Evolutionary conservation across 2,888 invertebrate species (phyloP).

Genomic region (Nezara viridula): DNA sequence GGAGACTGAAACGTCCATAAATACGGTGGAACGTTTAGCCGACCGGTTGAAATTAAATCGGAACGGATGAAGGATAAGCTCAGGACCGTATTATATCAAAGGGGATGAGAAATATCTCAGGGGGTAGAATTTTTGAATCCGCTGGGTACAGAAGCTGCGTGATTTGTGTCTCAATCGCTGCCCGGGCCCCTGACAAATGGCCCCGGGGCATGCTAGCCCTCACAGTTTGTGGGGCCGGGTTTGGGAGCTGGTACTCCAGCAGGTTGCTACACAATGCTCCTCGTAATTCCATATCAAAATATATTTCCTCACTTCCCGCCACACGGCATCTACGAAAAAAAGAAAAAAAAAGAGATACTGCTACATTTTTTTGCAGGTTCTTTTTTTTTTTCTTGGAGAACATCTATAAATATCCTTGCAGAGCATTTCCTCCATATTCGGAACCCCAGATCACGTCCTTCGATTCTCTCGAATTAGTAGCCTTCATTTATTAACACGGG

Average conservation of each 20-base stretch:
- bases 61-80: conserved; percentile 36
- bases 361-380: background rate
- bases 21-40: conserved; percentile 4
- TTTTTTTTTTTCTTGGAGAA: background rate
- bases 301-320: conserved; percentile 12
- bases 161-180: conserved; percentile 47
- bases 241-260: background rate
- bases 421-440: conserved; percentile 29
- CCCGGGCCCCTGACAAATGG: background rate
- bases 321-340: background rate
- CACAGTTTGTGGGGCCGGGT: background rate
- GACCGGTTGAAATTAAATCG: conserved; percentile 46
- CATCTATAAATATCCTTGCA: conserved; percentile 11
- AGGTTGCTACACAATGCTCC: conserved; percentile 18
- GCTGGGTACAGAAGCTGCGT: background rate
- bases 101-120: background rate
- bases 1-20: conserved; percentile 19
- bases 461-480: background rate
- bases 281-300: conserved; percentile 21
- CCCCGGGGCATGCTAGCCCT: background rate
- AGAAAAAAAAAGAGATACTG: background rate
- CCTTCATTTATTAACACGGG: background rate
- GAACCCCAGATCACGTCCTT: background rate
- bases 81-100: conserved; percentile 5
- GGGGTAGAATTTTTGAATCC: conserved; percentile 33